These are phyloP conservation scores for Enteromius anoplus DNA, from an alignment of 2,797 vertebrate genomes.

Conservation along the genomic window DNA sequence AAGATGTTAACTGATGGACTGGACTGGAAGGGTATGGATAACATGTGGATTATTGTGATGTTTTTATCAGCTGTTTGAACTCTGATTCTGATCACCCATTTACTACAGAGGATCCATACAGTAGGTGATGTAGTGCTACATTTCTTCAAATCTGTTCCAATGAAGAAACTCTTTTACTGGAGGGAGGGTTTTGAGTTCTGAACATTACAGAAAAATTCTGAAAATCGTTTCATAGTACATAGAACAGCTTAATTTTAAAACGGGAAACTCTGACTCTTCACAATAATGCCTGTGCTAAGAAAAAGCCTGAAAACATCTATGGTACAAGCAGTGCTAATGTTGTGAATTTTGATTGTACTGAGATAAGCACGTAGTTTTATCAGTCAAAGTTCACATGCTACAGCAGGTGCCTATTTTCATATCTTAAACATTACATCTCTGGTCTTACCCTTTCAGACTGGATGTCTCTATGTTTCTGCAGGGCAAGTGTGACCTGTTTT, in stretches of 20 bases:
- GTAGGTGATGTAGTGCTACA: background rate
- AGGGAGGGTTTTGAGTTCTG: background rate
- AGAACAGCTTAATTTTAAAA: background rate
- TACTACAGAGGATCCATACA: background rate
- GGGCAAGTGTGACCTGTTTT: slow-evolving; percentile 70
- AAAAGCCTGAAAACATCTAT: background rate
- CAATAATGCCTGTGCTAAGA: too few relatives aligned
- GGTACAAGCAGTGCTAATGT: background rate
- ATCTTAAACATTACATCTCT: background rate
- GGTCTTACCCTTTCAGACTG: slow-evolving; percentile 76
- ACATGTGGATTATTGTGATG: background rate
- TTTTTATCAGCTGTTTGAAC: background rate
- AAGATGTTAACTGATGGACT: background rate
- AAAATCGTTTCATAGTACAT: background rate
- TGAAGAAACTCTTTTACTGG: background rate
- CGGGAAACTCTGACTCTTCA: background rate
- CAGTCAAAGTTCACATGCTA: background rate
- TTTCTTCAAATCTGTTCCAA: background rate
- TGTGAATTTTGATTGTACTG: background rate
- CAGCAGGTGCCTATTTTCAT: background rate
- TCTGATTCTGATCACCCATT: background rate
- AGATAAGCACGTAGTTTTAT: background rate
- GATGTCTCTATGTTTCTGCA: slow-evolving; percentile 77
- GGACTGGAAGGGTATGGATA: too few relatives aligned
- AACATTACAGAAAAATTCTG: background rate